A percentile compares a stretch with the other conserved stretches of the same genome.
Evolutionary conservation across 1,140 invertebrate genomes (phyloP).

Genomic region (Leptonema lineaticorne): DNA sequence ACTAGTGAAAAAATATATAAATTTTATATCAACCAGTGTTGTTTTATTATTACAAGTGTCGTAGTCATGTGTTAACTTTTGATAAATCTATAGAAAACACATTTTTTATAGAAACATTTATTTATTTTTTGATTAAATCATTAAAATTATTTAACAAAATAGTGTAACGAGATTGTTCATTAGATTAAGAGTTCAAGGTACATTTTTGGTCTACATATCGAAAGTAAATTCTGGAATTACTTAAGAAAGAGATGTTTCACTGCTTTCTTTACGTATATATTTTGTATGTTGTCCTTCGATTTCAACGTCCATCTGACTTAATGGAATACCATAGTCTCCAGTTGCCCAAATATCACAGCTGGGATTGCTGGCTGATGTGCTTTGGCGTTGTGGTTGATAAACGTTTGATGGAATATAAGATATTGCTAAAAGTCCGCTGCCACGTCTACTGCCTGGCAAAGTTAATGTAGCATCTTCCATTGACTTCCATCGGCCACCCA

Average conservation of each 20-base stretch:
- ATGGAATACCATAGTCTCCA: conserved; percentile 49
- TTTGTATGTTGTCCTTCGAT: conserved; percentile 38
- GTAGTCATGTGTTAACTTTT: too few species aligned
- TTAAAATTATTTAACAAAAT: conserved; percentile 20
- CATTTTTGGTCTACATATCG: conserved; percentile 39
- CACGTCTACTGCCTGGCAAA: conserved; percentile 43
- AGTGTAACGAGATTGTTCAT: conserved; percentile 6
- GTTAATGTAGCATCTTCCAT: conserved; percentile 60
- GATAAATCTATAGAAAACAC: too few species aligned
- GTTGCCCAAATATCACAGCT: conserved; percentile 53
- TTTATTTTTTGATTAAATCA: conserved; percentile 2
- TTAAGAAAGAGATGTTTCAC: conserved; percentile 40
- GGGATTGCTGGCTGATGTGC: conserved; percentile 42
- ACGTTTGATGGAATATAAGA: conserved; percentile 40
- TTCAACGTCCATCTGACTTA: conserved; percentile 47
- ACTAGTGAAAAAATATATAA: too few species aligned
- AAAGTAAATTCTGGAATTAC: conserved; percentile 1
- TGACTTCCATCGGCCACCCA: conserved; percentile 59
- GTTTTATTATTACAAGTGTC: too few species aligned
- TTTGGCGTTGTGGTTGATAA: conserved; percentile 39
- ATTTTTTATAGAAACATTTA: conserved; percentile 8
- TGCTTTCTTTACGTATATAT: conserved; percentile 39
- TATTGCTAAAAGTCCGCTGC: conserved; percentile 39
- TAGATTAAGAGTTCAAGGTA: conserved; percentile 31
- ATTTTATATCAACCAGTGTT: too few species aligned